Evolutionary conservation across 1,140 invertebrate genomes (phyloP).

Genomic region (Neodiprion fabricii): DNA sequence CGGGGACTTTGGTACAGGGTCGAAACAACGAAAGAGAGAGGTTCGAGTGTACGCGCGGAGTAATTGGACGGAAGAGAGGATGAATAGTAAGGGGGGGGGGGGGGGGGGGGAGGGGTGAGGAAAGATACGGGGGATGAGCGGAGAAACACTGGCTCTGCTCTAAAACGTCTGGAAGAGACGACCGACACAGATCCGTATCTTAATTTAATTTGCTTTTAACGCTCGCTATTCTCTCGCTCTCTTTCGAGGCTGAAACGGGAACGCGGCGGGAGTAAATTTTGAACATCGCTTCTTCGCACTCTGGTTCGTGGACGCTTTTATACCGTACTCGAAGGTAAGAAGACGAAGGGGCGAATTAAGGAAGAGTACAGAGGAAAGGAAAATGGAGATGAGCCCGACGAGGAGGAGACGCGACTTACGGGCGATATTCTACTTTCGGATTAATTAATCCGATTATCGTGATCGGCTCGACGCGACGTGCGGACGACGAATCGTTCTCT

Average conservation of each 20-base stretch:
- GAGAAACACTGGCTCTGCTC: neutral
- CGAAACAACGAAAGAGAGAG: neutral
- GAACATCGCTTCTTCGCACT: constrained; percentile 8
- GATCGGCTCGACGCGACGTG: neutral
- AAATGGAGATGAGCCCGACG: neutral
- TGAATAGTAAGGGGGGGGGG: neutral
- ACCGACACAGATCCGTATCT: constrained; percentile 10
- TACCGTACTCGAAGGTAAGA: neutral
- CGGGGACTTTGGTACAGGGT: too few species aligned
- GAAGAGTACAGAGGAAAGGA: too few species aligned
- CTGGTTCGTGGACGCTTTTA: neutral
- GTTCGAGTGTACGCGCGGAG: neutral
- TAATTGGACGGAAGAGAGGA: neutral
- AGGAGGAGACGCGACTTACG: neutral
- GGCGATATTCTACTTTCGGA: neutral
- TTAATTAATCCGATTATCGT: constrained; percentile 15
- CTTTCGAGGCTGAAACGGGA: neutral
- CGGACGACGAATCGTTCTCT: too few species aligned
- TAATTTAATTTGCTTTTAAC: constrained; percentile 15
- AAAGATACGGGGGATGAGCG: neutral
- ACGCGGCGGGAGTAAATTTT: neutral
- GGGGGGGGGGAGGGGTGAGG: neutral
- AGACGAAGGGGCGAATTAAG: neutral
- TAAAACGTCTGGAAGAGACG: constrained; percentile 8
- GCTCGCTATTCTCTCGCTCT: neutral